Evolutionary conservation across 2,888 invertebrate genomes (phyloP).

Genomic region (Tiphia femorata): DNA sequence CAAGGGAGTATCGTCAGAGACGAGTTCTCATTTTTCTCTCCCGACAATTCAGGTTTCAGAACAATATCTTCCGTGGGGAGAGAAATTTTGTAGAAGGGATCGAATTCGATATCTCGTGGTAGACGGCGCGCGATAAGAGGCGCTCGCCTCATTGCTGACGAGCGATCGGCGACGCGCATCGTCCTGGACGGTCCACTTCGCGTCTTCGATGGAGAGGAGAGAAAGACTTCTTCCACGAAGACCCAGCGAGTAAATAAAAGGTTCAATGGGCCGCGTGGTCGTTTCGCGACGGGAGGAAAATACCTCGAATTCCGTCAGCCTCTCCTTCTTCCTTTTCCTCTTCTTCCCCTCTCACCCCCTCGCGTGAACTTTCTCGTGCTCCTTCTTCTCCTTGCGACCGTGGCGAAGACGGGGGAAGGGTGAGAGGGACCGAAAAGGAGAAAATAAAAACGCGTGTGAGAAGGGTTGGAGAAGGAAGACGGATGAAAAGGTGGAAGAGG

Average conservation of each 20-base stretch:
- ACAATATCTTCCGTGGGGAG: no score
- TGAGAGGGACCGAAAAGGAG: no score
- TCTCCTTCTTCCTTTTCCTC: slow-evolving; percentile 15
- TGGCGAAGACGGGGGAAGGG: slow-evolving; percentile 13
- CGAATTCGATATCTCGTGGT: background rate
- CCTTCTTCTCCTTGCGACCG: slow-evolving; percentile 1
- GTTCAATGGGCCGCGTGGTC: slow-evolving; percentile 49
- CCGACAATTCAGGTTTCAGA: no score
- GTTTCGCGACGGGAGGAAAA: slow-evolving; percentile 49
- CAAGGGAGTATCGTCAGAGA: no score
- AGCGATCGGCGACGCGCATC: slow-evolving; percentile 33
- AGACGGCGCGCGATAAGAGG: background rate
- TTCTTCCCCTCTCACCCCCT: slow-evolving; percentile 1
- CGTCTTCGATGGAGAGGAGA: slow-evolving; percentile 33
- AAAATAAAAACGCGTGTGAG: no score
- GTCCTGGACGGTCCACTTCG: slow-evolving; percentile 33
- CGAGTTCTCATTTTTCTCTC: no score
- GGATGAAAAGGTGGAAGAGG: slow-evolving; percentile 11
- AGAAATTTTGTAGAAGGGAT: background rate
- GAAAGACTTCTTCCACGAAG: slow-evolving; percentile 27
- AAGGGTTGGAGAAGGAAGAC: slow-evolving; percentile 12
- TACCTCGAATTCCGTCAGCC: slow-evolving; percentile 48
- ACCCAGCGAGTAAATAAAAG: slow-evolving; percentile 52
- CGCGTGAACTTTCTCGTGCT: background rate
- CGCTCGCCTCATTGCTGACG: slow-evolving; percentile 22